phyloP scores from a whole-genome alignment of 2,888 invertebrate genomes.

The Cataglyphis cursor region DNA sequence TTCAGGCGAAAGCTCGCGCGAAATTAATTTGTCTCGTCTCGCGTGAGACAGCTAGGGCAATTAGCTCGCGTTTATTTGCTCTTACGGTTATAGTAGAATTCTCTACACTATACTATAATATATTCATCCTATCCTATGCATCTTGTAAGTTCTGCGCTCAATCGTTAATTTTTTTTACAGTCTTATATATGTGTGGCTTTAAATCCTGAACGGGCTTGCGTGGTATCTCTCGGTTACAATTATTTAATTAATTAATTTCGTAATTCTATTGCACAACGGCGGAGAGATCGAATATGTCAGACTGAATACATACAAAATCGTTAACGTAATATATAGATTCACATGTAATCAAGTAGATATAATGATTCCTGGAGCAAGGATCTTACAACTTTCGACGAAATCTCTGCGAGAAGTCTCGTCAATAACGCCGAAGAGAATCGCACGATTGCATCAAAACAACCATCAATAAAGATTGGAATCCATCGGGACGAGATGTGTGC shows the following conservation, averaged over 20 bases:
- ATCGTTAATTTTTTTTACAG: not conserved
- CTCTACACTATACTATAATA: not conserved
- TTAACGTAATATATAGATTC: not conserved
- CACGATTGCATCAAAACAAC: conserved; percentile 69
- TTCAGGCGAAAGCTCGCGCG: not conserved
- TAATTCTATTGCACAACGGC: not conserved
- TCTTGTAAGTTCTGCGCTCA: not conserved
- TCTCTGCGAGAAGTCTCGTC: conserved; percentile 47
- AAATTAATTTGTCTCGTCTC: conserved; percentile 57
- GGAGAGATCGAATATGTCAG: not conserved
- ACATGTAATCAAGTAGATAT: not conserved
- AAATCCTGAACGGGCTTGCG: not conserved
- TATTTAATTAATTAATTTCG: not conserved
- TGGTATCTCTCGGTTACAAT: not conserved
- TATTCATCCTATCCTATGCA: not conserved
- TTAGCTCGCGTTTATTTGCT: conserved; percentile 56
- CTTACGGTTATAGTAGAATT: not conserved
- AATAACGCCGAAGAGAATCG: conserved; percentile 67
- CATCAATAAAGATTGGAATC: conserved; percentile 66
- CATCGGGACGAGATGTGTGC: conserved; percentile 43
- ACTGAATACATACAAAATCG: not conserved
- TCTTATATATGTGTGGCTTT: not conserved
- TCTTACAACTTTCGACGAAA: conserved; percentile 37
- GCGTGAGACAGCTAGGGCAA: conserved; percentile 48
- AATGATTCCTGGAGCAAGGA: not conserved